These are phyloP conservation scores for Ferdinandea cuprea DNA, from an alignment of 2,888 invertebrate genomes.

Conservation along the genomic window DNA sequence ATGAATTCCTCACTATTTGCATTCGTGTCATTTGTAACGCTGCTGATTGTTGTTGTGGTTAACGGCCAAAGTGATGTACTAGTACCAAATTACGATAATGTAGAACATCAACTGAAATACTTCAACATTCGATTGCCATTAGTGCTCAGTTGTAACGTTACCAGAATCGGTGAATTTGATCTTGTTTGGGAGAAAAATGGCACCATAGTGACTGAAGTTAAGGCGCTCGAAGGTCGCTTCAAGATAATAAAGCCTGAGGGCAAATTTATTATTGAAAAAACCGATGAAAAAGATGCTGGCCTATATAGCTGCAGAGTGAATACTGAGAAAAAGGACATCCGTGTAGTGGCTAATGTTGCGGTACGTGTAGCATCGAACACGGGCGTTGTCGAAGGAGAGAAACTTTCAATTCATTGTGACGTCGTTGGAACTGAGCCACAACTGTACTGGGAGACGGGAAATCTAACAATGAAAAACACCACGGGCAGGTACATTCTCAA, in stretches of 20 bases:
- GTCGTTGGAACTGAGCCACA: constrained; percentile 87
- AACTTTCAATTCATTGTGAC: constrained; percentile 88
- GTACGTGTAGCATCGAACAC: constrained; percentile 86
- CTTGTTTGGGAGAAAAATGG: constrained; percentile 83
- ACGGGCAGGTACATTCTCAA: constrained; percentile 83
- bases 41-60: background rate
- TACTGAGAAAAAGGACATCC: constrained; percentile 79
- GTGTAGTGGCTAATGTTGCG: constrained; percentile 84
- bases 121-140: constrained; percentile 81
- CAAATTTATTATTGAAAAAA: constrained; percentile 83
- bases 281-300: constrained; percentile 86
- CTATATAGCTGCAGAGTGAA: constrained; percentile 86
- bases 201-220: constrained; percentile 81
- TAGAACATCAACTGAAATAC: constrained; percentile 79
- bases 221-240: constrained; percentile 83
- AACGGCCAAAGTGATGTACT: constrained; percentile 77
- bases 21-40: constrained; percentile 9
- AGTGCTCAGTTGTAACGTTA: constrained; percentile 82
- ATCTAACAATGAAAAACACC: constrained; percentile 83
- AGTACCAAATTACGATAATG: constrained; percentile 82
- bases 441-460: constrained; percentile 87
- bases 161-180: constrained; percentile 76
- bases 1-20: constrained; percentile 22
- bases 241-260: constrained; percentile 81
- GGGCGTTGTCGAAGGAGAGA: constrained; percentile 93